phyloP scores from a whole-genome alignment of 2,113 vertebrate genomes.

The Stigmatopora nigra region DNA sequence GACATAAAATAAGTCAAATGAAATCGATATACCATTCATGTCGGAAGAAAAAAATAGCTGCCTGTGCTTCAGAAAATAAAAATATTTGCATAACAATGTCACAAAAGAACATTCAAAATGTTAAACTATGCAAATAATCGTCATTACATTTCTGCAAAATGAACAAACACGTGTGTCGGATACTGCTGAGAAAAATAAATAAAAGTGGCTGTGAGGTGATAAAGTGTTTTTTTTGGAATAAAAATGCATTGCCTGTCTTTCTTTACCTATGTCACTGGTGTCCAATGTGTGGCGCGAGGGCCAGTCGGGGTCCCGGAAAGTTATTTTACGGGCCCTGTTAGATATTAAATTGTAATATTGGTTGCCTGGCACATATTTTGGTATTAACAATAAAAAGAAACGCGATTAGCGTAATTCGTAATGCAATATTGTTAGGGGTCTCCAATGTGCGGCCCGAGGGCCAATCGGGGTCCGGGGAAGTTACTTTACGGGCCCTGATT shows the following conservation, averaged over 20 bases:
- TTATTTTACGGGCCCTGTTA: no score
- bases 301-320: no score
- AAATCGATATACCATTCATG: background rate
- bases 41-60: background rate
- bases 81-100: constrained; percentile 15
- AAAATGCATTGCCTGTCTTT: background rate
- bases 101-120: constrained; percentile 54
- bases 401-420: no score
- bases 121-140: constrained; percentile 26
- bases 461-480: no score
- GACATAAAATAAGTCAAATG: background rate
- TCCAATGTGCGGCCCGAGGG: no score
- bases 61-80: background rate
- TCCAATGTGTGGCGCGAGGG: no score
- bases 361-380: no score
- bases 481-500: no score
- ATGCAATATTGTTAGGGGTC: no score
- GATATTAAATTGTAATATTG: no score
- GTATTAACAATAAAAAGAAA: no score
- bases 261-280: no score
- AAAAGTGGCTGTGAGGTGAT: background rate
- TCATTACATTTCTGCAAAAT: background rate
- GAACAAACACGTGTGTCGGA: background rate
- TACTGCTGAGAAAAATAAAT: constrained; percentile 1
- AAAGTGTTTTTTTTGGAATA: background rate